Conservation (phyloP, 2,888 invertebrate species). For the Thysanoteuthis rhombus region DNA sequence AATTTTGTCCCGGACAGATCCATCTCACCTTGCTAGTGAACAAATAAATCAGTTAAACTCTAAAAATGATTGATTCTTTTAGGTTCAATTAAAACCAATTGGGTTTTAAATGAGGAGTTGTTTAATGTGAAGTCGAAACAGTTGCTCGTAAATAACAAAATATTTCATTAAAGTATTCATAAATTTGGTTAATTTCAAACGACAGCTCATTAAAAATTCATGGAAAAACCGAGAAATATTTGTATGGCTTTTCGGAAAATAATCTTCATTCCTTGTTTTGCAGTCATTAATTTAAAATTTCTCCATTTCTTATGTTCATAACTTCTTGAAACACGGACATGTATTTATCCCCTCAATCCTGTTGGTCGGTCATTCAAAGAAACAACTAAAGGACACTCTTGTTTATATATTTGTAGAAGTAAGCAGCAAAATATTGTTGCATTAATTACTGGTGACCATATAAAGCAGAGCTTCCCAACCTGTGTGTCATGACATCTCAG, state of each 20-base stretch:
- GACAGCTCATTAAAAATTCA: background rate
- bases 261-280: background rate
- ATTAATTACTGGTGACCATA: no score
- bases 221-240: background rate
- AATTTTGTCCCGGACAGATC: background rate
- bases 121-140: background rate
- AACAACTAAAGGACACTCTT: background rate
- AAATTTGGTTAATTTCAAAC: background rate
- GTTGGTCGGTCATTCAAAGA: background rate
- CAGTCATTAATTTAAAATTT: background rate
- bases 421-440: background rate
- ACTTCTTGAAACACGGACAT: background rate
- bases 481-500: no score
- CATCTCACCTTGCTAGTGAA: background rate
- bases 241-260: background rate
- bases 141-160: background rate
- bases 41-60: background rate
- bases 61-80: background rate
- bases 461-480: no score
- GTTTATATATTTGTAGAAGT: background rate
- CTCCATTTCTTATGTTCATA: background rate
- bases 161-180: background rate
- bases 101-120: background rate
- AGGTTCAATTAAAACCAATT: conserved; percentile 12
- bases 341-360: background rate